phyloP scores from a whole-genome alignment of 2,113 vertebrate genomes.

The Maccullochella peelii region DNA sequence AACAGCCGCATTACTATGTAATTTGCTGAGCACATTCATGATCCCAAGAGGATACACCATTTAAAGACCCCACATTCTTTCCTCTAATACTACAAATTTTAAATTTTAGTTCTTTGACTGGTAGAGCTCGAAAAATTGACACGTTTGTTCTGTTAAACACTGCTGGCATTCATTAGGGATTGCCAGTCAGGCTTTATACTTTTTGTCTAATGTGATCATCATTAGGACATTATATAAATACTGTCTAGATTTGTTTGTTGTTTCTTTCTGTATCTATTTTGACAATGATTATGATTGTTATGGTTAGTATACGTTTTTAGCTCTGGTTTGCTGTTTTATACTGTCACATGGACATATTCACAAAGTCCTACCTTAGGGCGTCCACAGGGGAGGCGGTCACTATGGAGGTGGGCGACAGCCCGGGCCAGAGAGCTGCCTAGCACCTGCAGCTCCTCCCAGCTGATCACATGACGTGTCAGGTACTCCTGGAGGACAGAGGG shows the following conservation, averaged over 20 bases:
- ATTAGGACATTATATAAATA: neutral
- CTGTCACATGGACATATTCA: neutral
- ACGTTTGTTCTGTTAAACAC: neutral
- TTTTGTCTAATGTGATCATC: neutral
- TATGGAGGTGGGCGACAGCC: slow-evolving; percentile 94
- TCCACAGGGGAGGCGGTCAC: slow-evolving; percentile 91
- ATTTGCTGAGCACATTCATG: too few relatives aligned
- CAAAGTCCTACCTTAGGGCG: slow-evolving; percentile 85
- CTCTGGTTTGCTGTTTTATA: too few relatives aligned
- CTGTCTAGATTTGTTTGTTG: too few relatives aligned
- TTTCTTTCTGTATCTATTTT: neutral
- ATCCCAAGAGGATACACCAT: too few relatives aligned
- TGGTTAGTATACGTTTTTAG: neutral
- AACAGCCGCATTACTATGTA: too few relatives aligned
- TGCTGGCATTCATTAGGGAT: neutral
- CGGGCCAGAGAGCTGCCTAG: slow-evolving; percentile 89
- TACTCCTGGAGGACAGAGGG: slow-evolving; percentile 87
- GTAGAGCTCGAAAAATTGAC: neutral
- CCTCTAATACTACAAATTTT: too few relatives aligned
- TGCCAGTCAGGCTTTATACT: neutral
- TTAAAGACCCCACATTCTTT: too few relatives aligned
- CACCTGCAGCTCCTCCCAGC: slow-evolving; percentile 92
- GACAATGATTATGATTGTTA: neutral
- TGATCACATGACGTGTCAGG: slow-evolving; percentile 88
- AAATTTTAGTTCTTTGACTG: neutral